Percentiles rank a stretch among this genome's conserved stretches.
These are phyloP conservation scores for Monochamus saltuarius DNA, from an alignment of 1,140 invertebrate species.

Conservation along the genomic window DNA sequence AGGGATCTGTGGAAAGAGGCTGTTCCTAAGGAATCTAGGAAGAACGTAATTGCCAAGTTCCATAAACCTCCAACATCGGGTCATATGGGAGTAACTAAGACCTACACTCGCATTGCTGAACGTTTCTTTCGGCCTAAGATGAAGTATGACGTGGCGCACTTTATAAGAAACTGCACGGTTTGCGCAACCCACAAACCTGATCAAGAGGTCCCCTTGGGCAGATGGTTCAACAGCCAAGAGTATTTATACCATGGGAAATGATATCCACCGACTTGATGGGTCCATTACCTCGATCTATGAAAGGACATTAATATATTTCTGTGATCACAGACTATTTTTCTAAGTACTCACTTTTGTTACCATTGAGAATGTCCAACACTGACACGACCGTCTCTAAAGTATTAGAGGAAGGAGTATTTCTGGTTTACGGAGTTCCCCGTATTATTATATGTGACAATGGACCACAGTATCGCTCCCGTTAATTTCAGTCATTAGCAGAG, in stretches of 20 bases:
- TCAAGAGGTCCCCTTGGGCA: conserved; percentile 32
- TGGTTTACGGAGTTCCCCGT: conserved; percentile 25
- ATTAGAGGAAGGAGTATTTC: conserved; percentile 30
- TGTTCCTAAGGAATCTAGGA: conserved; percentile 25
- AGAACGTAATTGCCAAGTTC: conserved; percentile 16
- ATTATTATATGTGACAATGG: conserved; percentile 37
- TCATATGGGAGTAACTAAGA: conserved; percentile 42
- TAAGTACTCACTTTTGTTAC: conserved; percentile 28
- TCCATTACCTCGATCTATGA: conserved; percentile 35
- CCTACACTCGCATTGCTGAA: conserved; percentile 18
- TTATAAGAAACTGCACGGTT: conserved; percentile 34
- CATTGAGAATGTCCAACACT: conserved; percentile 9
- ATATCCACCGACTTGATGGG: conserved; percentile 18
- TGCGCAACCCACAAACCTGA: conserved; percentile 40
- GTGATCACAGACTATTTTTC: conserved; percentile 46
- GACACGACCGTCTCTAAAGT: conserved; percentile 15
- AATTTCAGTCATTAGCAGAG: conserved; percentile 19
- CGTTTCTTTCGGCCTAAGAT: conserved; percentile 44
- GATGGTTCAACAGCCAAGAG: conserved; percentile 31
- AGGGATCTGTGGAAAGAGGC: conserved; percentile 38
- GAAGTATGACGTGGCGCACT: conserved; percentile 31
- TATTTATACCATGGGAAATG: conserved; percentile 8
- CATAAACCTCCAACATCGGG: conserved; percentile 27
- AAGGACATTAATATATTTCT: conserved; percentile 42
- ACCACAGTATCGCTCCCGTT: conserved; percentile 21